Conservation (phyloP, 2,113 vertebrate species). For the Garra rufa region DNA sequence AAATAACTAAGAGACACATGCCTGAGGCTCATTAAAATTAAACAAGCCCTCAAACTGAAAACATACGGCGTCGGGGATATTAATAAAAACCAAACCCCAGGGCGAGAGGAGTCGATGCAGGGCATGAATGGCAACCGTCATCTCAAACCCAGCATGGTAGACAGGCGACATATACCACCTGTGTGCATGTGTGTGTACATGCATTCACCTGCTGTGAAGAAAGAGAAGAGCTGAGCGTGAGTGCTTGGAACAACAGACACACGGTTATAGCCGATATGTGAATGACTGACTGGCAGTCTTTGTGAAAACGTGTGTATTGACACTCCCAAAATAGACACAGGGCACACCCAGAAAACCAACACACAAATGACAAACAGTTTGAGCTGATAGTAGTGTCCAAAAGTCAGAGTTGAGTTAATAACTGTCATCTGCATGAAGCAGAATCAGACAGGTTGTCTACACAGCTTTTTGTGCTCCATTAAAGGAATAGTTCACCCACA, state of each 20-base stretch:
- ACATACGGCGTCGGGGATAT: slow-evolving; percentile 56
- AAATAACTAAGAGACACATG: slow-evolving; percentile 75
- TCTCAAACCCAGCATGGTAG: slow-evolving; percentile 42
- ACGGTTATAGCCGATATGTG: neutral
- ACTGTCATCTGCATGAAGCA: neutral
- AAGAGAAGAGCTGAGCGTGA: slow-evolving; percentile 5
- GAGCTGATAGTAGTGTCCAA: neutral
- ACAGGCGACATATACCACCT: slow-evolving; percentile 25
- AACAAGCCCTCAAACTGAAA: slow-evolving; percentile 48
- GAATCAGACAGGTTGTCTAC: neutral
- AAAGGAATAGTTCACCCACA: neutral
- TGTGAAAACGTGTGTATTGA: neutral
- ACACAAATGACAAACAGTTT: slow-evolving; percentile 11
- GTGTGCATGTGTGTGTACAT: slow-evolving; percentile 39
- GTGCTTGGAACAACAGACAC: neutral
- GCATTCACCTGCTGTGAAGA: slow-evolving; percentile 42
- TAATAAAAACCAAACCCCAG: slow-evolving; percentile 59
- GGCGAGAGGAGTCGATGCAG: slow-evolving; percentile 46
- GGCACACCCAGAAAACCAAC: slow-evolving; percentile 32
- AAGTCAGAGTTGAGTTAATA: slow-evolving; percentile 2
- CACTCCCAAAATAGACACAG: neutral
- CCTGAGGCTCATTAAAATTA: slow-evolving; percentile 71
- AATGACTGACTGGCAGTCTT: slow-evolving; percentile 24
- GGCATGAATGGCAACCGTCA: slow-evolving; percentile 46
- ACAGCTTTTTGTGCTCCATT: neutral